These are phyloP conservation scores for Amiota minor DNA, from an alignment of 2,888 invertebrate genomes.

Conservation along the genomic window DNA sequence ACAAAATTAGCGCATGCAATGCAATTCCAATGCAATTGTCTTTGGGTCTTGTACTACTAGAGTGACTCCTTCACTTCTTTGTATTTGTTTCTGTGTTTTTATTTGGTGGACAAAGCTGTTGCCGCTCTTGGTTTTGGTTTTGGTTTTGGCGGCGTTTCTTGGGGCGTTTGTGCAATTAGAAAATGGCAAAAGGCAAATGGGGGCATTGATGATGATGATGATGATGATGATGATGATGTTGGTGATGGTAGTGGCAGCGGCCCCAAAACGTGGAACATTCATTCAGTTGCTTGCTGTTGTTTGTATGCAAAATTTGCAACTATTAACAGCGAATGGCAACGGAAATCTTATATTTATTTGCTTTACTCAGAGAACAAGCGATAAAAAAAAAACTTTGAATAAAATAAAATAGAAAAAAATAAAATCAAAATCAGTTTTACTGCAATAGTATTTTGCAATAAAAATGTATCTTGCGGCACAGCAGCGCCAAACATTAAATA, in stretches of 20 bases:
- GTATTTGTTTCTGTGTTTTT: constrained; percentile 20
- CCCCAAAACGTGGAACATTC: too few relatives aligned
- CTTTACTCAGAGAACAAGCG: neutral
- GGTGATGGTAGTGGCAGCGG: too few relatives aligned
- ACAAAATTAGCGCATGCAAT: constrained; percentile 50
- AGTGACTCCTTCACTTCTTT: neutral
- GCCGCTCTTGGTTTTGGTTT: constrained; percentile 17
- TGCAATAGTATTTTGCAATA: constrained; percentile 42
- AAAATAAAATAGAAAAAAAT: neutral
- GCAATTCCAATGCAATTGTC: constrained; percentile 38
- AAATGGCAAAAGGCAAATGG: constrained; percentile 58
- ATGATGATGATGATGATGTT: neutral
- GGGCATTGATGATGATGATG: constrained; percentile 40
- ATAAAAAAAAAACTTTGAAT: constrained; percentile 7
- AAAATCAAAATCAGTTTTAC: constrained; percentile 34
- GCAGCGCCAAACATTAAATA: constrained; percentile 43
- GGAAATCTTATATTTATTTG: too few relatives aligned
- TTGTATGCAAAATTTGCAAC: too few relatives aligned
- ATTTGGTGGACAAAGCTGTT: constrained; percentile 26
- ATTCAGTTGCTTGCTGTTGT: too few relatives aligned
- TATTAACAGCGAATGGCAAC: too few relatives aligned
- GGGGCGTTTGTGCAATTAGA: constrained; percentile 57
- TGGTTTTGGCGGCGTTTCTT: constrained; percentile 42
- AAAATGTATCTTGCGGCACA: constrained; percentile 40
- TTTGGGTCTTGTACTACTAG: neutral